Conservation (phyloP, 2,888 invertebrate species). For the Volucella inanis region DNA sequence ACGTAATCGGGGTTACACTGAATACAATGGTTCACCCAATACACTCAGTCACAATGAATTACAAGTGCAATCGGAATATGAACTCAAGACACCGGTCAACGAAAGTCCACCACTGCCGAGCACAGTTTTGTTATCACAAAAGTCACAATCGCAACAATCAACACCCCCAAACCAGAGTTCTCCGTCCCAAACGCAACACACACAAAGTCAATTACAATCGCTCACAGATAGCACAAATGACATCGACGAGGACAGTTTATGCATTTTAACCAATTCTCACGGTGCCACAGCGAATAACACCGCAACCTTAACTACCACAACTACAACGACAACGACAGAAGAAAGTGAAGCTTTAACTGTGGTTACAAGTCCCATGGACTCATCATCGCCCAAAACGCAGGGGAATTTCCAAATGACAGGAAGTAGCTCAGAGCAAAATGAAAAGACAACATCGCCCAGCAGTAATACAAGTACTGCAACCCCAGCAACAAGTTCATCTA, state of each 20-base stretch:
- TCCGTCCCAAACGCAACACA: conserved; percentile 67
- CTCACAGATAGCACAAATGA: conserved; percentile 79
- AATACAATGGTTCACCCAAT: conserved; percentile 84
- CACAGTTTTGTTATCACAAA: conserved; percentile 43
- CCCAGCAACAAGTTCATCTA: conserved; percentile 77
- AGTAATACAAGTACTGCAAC: conserved; percentile 81
- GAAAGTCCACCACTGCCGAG: conserved; percentile 79
- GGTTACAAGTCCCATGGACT: conserved; percentile 84
- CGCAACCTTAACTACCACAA: conserved; percentile 70
- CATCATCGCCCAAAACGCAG: conserved; percentile 79
- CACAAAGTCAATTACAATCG: conserved; percentile 65
- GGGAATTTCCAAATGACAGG: conserved; percentile 77
- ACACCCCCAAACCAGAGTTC: conserved; percentile 59
- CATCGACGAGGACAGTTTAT: conserved; percentile 86
- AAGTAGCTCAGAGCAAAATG: conserved; percentile 68
- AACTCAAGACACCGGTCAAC: conserved; percentile 83
- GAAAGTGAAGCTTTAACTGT: conserved; percentile 85
- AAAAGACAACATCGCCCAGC: conserved; percentile 79
- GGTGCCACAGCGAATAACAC: conserved; percentile 73
- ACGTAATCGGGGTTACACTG: conserved; percentile 87
- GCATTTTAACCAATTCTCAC: conserved; percentile 84
- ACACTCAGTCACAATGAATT: conserved; percentile 78
- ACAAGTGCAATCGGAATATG: conserved; percentile 78
- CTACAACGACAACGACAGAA: conserved; percentile 84
- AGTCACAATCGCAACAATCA: conserved; percentile 58